phyloP scores from a whole-genome alignment of 2,888 invertebrate genomes.

The Sesamia inferens region DNA sequence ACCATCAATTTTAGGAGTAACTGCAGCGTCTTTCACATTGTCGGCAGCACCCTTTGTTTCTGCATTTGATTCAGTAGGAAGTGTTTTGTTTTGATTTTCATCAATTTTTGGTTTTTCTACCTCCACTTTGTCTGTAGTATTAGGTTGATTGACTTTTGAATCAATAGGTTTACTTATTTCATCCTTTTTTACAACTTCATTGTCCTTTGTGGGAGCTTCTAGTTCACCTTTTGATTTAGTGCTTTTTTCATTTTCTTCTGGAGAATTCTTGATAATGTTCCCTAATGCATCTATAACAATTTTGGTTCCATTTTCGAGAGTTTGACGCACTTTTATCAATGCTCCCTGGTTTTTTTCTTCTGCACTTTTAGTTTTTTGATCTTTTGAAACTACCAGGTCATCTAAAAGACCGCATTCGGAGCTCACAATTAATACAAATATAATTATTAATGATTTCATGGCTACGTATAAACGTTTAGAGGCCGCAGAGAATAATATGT shows the following conservation, averaged over 20 bases:
- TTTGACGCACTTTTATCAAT: conserved; percentile 30
- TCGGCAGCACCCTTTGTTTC: neutral
- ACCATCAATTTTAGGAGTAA: neutral
- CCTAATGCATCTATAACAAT: conserved; percentile 43
- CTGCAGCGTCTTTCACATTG: conserved; percentile 13
- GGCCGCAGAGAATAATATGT: conserved; percentile 21
- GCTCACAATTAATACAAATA: conserved; percentile 35
- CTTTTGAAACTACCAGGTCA: conserved; percentile 26
- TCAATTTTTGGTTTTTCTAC: neutral
- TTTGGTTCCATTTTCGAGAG: conserved; percentile 45
- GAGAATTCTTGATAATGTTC: conserved; percentile 27
- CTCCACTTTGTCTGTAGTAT: conserved; percentile 18
- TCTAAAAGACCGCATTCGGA: conserved; percentile 51
- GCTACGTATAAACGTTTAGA: conserved; percentile 27
- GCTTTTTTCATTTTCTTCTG: conserved; percentile 12
- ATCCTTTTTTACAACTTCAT: neutral
- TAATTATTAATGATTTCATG: conserved; percentile 41
- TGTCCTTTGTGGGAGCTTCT: neutral
- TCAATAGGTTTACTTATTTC: neutral
- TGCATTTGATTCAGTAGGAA: neutral
- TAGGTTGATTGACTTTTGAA: conserved; percentile 1
- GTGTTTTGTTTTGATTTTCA: conserved; percentile 31
- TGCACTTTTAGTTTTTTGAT: conserved; percentile 20
- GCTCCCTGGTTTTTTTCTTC: conserved; percentile 22
- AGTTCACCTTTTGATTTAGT: neutral